phyloP scores from a whole-genome alignment of 2,888 invertebrate species.

The Nemotelus pantherinus region DNA sequence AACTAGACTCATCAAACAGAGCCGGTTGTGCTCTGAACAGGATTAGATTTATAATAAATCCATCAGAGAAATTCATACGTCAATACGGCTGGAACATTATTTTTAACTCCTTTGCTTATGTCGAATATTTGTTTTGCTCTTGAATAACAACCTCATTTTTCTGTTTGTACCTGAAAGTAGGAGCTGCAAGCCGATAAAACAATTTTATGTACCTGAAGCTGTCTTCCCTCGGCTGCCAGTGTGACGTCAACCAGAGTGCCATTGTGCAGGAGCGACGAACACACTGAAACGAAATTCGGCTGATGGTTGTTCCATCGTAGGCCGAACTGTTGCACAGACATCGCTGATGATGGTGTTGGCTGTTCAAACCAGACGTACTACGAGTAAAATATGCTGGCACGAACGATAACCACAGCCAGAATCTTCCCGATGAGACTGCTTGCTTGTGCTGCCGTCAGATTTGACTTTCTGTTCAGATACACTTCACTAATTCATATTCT shows the following conservation, averaged over 20 bases:
- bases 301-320: constrained; percentile 94
- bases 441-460: too few relatives aligned
- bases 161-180: constrained; percentile 81
- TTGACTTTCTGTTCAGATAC: too few relatives aligned
- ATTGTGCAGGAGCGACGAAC: constrained; percentile 82
- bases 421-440: too few relatives aligned
- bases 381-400: too few relatives aligned
- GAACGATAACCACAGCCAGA: too few relatives aligned
- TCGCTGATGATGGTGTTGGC: constrained; percentile 58
- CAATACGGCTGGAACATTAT: too few relatives aligned
- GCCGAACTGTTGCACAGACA: constrained; percentile 81
- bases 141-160: neutral
- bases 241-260: constrained; percentile 90
- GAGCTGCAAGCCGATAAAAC: constrained; percentile 91
- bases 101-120: neutral
- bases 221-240: constrained; percentile 88
- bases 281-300: constrained; percentile 88
- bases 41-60: too few relatives aligned
- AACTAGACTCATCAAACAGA: too few relatives aligned
- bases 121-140: neutral
- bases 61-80: too few relatives aligned
- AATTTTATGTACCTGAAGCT: constrained; percentile 88
- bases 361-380: too few relatives aligned
- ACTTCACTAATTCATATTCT: too few relatives aligned
- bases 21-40: too few relatives aligned